Conservation (phyloP, 2,888 invertebrate species). For the Hydropsyche betteni region DNA sequence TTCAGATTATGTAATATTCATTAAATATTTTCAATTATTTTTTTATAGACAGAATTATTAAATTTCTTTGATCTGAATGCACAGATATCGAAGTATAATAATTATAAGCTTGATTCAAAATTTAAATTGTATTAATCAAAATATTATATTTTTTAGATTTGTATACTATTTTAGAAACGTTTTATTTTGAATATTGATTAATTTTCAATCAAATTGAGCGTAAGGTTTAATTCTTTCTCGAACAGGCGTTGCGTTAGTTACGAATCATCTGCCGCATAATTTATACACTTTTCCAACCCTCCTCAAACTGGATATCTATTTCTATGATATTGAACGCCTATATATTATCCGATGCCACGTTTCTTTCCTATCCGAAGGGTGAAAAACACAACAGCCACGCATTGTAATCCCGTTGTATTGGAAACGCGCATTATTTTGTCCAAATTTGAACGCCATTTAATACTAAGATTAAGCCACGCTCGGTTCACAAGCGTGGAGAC, state of each 20-base stretch:
- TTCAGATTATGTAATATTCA: too few relatives aligned
- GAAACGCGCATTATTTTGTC: slow-evolving; percentile 22
- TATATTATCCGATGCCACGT: slow-evolving; percentile 19
- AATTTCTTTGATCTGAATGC: too few relatives aligned
- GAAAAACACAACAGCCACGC: slow-evolving; percentile 23
- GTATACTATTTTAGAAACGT: too few relatives aligned
- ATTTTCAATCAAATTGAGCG: too few relatives aligned
- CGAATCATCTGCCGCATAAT: slow-evolving; percentile 50
- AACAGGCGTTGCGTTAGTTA: slow-evolving; percentile 41
- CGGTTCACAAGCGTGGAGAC: slow-evolving; percentile 39
- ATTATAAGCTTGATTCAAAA: too few relatives aligned
- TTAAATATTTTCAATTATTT: too few relatives aligned
- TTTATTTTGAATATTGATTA: too few relatives aligned
- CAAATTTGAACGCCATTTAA: slow-evolving; percentile 45
- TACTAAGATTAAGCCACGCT: slow-evolving; percentile 39
- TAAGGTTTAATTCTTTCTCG: too few relatives aligned
- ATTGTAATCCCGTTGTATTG: slow-evolving; percentile 39
- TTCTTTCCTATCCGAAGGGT: slow-evolving; percentile 16
- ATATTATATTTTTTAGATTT: too few relatives aligned
- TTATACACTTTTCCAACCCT: slow-evolving; percentile 46
- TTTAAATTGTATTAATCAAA: too few relatives aligned
- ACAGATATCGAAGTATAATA: too few relatives aligned
- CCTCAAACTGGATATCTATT: neutral
- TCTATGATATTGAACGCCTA: slow-evolving; percentile 15
- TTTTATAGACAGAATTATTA: too few relatives aligned